These are phyloP conservation scores for Lasius fuliginosus DNA, from an alignment of 2,888 invertebrate species.

Conservation along the genomic window DNA sequence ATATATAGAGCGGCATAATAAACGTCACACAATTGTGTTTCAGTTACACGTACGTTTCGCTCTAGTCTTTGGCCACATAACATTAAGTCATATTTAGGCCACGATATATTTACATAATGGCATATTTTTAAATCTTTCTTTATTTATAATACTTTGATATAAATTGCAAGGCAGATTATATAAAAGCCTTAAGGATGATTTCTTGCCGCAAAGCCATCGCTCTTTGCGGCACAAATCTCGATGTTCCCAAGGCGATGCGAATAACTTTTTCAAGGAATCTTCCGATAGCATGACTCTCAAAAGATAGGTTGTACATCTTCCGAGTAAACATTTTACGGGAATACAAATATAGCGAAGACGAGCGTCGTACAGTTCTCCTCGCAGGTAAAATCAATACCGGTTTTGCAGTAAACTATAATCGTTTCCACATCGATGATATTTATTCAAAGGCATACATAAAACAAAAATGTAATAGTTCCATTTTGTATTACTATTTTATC, in stretches of 20 bases:
- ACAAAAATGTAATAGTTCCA: background rate
- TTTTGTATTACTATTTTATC: background rate
- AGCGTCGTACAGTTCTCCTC: background rate
- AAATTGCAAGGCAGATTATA: constrained; percentile 38
- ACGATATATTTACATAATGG: constrained; percentile 26
- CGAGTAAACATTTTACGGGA: constrained; percentile 38
- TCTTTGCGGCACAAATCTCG: constrained; percentile 44
- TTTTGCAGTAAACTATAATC: background rate
- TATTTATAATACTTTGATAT: constrained; percentile 43
- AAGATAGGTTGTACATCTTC: constrained; percentile 45
- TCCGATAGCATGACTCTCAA: constrained; percentile 40
- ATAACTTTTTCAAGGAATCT: constrained; percentile 43
- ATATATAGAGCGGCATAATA: background rate
- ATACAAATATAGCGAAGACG: constrained; percentile 24
- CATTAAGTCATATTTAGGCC: background rate
- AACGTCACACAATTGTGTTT: constrained; percentile 22
- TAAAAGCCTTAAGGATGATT: constrained; percentile 42
- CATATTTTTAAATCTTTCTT: constrained; percentile 36
- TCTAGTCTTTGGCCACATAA: background rate
- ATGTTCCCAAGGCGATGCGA: constrained; percentile 48
- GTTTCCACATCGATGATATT: background rate
- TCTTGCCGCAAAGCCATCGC: constrained; percentile 43
- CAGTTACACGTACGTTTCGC: background rate
- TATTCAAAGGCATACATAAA: too few relatives aligned
- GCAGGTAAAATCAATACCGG: constrained; percentile 30